Evolutionary conservation across 2,797 vertebrate species (phyloP), one percentile per base, ranked within the genome.

Genomic region (Melanogrammus aeglefinus): DNA sequence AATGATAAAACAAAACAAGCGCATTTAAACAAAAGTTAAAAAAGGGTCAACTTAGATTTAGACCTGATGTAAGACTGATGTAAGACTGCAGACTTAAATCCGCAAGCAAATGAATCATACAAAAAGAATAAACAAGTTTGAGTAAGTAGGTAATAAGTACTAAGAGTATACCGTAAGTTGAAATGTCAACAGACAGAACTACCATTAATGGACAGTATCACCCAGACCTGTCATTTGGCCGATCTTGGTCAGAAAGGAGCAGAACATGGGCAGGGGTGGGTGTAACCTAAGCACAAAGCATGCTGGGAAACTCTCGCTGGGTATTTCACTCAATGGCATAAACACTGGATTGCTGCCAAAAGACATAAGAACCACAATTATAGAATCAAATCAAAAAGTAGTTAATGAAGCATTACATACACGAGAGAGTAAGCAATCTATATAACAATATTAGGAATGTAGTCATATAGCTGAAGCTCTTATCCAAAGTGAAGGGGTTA

Each of bases 231-330:
- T 96, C 47, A 95, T 92, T 31, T 88, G 89, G 72, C 90, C 80
- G 80, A 96, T 86, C 71, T 87, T 90, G 75, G 93, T 83, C 18
- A 96, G 86, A 79, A 89, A 92, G 44, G 84, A 86, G 8, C 3
- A 77, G 70, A 87, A 86, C 81, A 95, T 51, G 0, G 94, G 94
- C 33, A 96, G 44, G 2, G 94, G 88, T 0, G 94, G 90, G 63
- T 93, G 88, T 78, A 96, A 93, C 73, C 82, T 94, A 78, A 97
- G 86, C 82, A 95, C 87, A 85, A 96, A 97, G 79, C 85, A 91
- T 75, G 95, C 95, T 7, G 94, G 90, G 66, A 96, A 83, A 21
- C 77, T 78, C 81, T 93, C 89, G 27, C 85, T 81, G 18, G 85
- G 70, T 24, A 89, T 88, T 31, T 95, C 90, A 16, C 84, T 85